Percentiles rank a stretch among this genome's conserved stretches.
Conservation (phyloP, 2,113 vertebrate species). For the Odobenus rosmarus region DNA sequence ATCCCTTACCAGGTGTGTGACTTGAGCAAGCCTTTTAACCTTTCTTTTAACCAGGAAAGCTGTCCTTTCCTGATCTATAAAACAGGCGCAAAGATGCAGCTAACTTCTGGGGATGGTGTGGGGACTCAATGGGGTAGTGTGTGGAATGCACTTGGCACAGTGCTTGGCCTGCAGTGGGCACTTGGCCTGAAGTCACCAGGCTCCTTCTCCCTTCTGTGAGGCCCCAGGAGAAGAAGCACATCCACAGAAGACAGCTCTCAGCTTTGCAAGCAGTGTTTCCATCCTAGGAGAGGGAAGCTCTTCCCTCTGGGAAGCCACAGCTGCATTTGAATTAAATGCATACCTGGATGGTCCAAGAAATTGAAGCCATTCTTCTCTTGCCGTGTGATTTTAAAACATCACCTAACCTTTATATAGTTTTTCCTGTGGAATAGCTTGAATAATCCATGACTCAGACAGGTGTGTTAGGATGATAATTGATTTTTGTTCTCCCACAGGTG, state of each 20-base stretch:
- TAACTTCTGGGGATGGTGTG: background rate
- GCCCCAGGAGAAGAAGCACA: background rate
- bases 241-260: background rate
- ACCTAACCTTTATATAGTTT: background rate
- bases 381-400: background rate
- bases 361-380: background rate
- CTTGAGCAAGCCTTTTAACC: background rate
- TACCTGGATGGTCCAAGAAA: background rate
- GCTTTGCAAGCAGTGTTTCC: background rate
- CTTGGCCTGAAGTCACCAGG: background rate
- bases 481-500: background rate
- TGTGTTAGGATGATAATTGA: background rate
- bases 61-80: background rate
- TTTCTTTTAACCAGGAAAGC: background rate
- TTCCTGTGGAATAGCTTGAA: background rate
- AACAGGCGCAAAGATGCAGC: background rate
- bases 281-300: background rate
- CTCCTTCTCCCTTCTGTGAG: background rate
- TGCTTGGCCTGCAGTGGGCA: background rate
- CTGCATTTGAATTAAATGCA: background rate
- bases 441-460: background rate
- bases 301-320: background rate
- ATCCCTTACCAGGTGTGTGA: background rate
- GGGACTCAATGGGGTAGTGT: background rate
- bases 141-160: fast-evolving